Percentiles rank a stretch among this genome's conserved stretches.
Conservation (phyloP, 2,888 invertebrate species). For the Plemyria rubiginata region DNA sequence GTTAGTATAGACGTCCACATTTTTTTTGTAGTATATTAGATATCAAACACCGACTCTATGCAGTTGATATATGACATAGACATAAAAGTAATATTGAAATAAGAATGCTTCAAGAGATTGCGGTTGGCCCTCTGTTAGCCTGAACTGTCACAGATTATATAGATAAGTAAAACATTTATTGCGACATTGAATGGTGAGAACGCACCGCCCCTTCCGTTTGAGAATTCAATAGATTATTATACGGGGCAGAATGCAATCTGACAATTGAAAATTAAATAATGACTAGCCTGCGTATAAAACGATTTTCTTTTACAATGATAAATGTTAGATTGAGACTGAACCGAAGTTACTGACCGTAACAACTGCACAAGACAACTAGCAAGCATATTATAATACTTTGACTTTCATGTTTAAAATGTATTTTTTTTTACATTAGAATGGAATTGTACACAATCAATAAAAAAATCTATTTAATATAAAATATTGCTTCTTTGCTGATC, state of each 20-base stretch:
- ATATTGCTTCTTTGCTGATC: too few relatives aligned
- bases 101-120: too few relatives aligned
- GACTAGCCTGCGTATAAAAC: not conserved
- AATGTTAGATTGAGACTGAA: not conserved
- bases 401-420: too few relatives aligned
- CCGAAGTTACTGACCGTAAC: conserved; percentile 10
- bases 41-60: too few relatives aligned
- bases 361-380: conserved; percentile 2
- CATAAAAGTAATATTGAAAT: too few relatives aligned
- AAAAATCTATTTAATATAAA: too few relatives aligned
- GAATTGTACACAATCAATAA: too few relatives aligned
- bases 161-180: not conserved
- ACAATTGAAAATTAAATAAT: conserved; percentile 22
- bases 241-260: conserved; percentile 3
- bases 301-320: not conserved
- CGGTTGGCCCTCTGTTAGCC: too few relatives aligned
- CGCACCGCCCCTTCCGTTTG: conserved; percentile 49
- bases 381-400: not conserved
- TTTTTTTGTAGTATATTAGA: too few relatives aligned
- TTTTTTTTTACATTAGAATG: too few relatives aligned
- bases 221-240: conserved; percentile 34
- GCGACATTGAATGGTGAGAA: conserved; percentile 51
- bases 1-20: not conserved
- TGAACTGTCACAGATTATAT: not conserved
- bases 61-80: too few relatives aligned